phyloP scores from a whole-genome alignment of 2,888 invertebrate species.

The Melitaea athalia region DNA sequence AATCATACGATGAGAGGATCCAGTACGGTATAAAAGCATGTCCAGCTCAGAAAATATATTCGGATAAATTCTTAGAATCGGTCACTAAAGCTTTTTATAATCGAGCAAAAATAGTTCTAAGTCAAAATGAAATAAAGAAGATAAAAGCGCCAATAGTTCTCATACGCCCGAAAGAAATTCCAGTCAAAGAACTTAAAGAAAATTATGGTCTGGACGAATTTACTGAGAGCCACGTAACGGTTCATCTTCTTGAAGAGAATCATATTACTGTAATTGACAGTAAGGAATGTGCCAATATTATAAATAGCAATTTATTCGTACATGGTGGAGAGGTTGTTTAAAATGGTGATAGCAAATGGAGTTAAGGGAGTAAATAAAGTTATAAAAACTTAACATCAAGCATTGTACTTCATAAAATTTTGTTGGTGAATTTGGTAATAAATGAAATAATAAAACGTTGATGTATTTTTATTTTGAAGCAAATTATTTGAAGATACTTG shows the following conservation, averaged over 20 bases:
- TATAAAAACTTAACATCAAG: too few relatives aligned
- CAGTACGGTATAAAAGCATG: slow-evolving; percentile 65
- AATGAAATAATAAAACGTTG: too few relatives aligned
- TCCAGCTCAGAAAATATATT: slow-evolving; percentile 68
- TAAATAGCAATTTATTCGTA: slow-evolving; percentile 47
- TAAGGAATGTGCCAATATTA: slow-evolving; percentile 27
- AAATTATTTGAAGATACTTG: neutral
- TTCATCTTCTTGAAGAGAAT: slow-evolving; percentile 78
- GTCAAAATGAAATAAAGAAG: slow-evolving; percentile 70
- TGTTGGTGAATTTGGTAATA: too few relatives aligned
- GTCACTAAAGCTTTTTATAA: slow-evolving; percentile 65
- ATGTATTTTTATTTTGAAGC: slow-evolving; percentile 2
- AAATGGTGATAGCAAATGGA: neutral
- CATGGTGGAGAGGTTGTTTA: slow-evolving; percentile 49
- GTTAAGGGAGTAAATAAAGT: too few relatives aligned
- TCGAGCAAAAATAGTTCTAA: slow-evolving; percentile 78
- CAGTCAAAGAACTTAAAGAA: slow-evolving; percentile 79
- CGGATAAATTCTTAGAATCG: slow-evolving; percentile 54
- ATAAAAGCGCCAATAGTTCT: slow-evolving; percentile 83
- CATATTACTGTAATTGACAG: slow-evolving; percentile 27
- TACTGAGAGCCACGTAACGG: slow-evolving; percentile 80
- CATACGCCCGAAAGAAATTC: slow-evolving; percentile 83
- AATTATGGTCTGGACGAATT: slow-evolving; percentile 85
- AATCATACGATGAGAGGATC: slow-evolving; percentile 82
- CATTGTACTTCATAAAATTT: too few relatives aligned